phyloP scores from a whole-genome alignment of 2,888 invertebrate species.

The Ceraclea dissimilis region DNA sequence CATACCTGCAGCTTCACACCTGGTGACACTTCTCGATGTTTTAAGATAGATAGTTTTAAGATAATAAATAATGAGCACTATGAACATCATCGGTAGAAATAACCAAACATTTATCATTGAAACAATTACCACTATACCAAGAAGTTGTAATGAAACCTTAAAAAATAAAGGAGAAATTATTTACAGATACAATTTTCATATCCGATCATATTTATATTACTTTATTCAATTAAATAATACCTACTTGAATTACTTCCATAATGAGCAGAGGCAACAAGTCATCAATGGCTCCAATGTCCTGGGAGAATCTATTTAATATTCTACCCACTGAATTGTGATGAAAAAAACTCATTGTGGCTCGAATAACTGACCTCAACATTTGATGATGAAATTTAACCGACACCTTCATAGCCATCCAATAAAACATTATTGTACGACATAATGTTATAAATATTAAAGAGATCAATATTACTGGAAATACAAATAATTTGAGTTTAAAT shows the following conservation, averaged over 20 bases:
- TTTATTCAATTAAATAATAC: too few species aligned
- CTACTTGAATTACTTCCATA: slow-evolving; percentile 57
- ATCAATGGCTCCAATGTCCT: slow-evolving; percentile 74
- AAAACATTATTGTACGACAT: slow-evolving; percentile 59
- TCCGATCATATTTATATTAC: too few species aligned
- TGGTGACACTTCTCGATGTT: slow-evolving; percentile 53
- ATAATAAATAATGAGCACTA: slow-evolving; percentile 53
- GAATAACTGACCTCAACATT: slow-evolving; percentile 69
- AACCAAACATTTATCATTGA: slow-evolving; percentile 7
- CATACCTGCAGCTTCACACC: background rate
- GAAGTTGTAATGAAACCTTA: slow-evolving; percentile 10
- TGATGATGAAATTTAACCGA: slow-evolving; percentile 65
- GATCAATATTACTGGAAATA: slow-evolving; percentile 15
- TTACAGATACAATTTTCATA: too few species aligned
- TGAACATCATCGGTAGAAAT: slow-evolving; percentile 45
- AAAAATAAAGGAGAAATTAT: slow-evolving; percentile 1
- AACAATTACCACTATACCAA: slow-evolving; percentile 18
- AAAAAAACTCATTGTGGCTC: slow-evolving; percentile 75
- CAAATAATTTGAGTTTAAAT: too few species aligned
- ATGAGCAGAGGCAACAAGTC: slow-evolving; percentile 60
- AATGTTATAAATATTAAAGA: slow-evolving; percentile 29
- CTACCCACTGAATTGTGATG: slow-evolving; percentile 76
- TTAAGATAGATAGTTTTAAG: slow-evolving; percentile 57
- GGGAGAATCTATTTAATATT: slow-evolving; percentile 76
- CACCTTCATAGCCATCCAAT: slow-evolving; percentile 65